Evolutionary conservation across 2,888 invertebrate genomes (phyloP), one percentile per base, ranked within the genome.

Genomic region (Tetragonisca angustula): DNA sequence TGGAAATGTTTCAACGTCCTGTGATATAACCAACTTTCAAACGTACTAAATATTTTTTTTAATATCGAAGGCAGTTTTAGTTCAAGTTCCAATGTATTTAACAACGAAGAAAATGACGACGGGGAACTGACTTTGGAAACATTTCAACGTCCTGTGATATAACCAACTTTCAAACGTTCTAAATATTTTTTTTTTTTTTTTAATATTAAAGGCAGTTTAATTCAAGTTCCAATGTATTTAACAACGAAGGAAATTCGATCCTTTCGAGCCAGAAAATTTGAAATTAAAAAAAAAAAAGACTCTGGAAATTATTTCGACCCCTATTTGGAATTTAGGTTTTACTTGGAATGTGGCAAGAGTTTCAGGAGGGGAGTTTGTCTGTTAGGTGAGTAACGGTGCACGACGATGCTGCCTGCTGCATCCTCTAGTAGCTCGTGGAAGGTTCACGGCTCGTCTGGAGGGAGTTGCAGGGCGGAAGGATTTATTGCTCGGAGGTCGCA

Each of bases 401-500:
- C 62, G 9, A 36, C 72, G 62, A 52, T 59, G 13, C n/a, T 15
- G 9, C 54, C 69, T 84, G 79, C 78, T 74, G 84, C 75, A 74
- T 82, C 78, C 80, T 76, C 61, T 64, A 68, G 76, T 32, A 62
- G 67, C 81, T 76, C 50, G 81, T 54, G 32, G 59, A 52, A 52
- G 68, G 82, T 83, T 83, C 76, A 76, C 32, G 76, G 76, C 72
- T 81, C 62, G 82, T 68, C 75, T 68, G 82, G 74, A 62, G 84
- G 54, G 59, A 65, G 61, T 54, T 36, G 76, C n/a, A 76, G 61
- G 67, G 81, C 59, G 76, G 84, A 32, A 79, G 79, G 76, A 76
- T 83, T 76, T 76, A 76, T 79, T 83, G 79, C 76, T 84, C 72
- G 79, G 85, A 87, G 88, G 89, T 88, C 83, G 85, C 74, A 87